Conservation (phyloP, 2,888 invertebrate genomes). For the Lasioglossum calceatum region DNA sequence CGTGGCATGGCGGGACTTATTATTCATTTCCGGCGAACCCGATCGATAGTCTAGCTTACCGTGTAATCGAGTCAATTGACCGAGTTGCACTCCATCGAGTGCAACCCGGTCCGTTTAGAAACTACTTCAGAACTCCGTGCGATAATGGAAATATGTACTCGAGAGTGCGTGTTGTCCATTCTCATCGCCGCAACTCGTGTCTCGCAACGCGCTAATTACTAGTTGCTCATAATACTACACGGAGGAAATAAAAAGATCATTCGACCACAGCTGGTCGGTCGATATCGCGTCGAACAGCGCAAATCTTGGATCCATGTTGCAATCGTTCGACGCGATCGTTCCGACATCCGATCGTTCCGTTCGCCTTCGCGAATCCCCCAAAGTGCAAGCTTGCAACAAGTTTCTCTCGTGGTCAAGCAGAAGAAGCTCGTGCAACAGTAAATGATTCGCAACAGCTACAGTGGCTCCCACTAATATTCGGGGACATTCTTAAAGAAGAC, state of each 20-base stretch:
- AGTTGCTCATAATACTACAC: constrained; percentile 37
- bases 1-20: constrained; percentile 4
- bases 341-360: background rate
- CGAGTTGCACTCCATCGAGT: constrained; percentile 46
- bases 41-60: constrained; percentile 50
- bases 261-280: too few relatives aligned
- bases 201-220: constrained; percentile 25
- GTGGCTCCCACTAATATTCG: too few relatives aligned
- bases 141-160: constrained; percentile 52
- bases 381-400: background rate
- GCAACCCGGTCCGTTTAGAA: constrained; percentile 42
- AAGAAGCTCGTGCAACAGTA: background rate
- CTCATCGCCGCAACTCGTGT: constrained; percentile 24
- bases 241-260: constrained; percentile 53
- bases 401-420: background rate
- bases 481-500: too few relatives aligned
- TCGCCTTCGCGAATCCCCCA: background rate
- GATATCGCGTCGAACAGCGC: background rate
- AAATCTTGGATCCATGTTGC: background rate
- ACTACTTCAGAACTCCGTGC: constrained; percentile 63
- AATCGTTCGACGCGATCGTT: background rate
- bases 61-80: constrained; percentile 41
- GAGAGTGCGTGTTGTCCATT: constrained; percentile 46
- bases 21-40: constrained; percentile 38
- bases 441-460: background rate